Evolutionary conservation across 2,113 vertebrate species (phyloP).

Genomic region (Cyanoliseus patagonus): DNA sequence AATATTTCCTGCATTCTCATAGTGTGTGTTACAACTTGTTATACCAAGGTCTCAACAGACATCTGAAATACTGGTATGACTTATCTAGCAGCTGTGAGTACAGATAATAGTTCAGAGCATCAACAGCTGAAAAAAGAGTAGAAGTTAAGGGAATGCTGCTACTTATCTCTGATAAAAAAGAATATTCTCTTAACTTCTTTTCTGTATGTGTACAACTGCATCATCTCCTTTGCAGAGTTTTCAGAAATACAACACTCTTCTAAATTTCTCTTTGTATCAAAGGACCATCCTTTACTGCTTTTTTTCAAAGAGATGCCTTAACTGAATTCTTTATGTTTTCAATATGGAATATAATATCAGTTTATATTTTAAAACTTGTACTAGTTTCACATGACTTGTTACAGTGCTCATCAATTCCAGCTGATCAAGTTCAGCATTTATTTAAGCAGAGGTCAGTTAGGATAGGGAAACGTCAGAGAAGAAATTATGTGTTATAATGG

Average conservation of each 20-base stretch:
- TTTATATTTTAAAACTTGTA: not conserved
- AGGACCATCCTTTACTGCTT: not conserved
- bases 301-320: not conserved
- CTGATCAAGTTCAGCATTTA: not conserved
- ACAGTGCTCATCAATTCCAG: not conserved
- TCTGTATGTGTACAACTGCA: not conserved
- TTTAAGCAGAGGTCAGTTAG: not conserved
- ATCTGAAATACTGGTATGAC: not conserved
- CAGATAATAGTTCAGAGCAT: not conserved
- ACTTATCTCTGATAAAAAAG: not conserved
- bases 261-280: not conserved
- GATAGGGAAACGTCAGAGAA: not conserved
- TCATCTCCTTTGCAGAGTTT: not conserved
- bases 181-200: not conserved
- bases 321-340: not conserved
- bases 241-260: not conserved
- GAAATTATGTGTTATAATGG: not conserved
- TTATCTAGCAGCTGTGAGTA: not conserved
- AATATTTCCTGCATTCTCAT: slow-evolving; percentile 38
- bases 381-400: not conserved
- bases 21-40: not conserved
- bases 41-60: not conserved
- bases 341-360: not conserved
- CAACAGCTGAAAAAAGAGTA: not conserved
- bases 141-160: not conserved